A percentile compares a stretch with the other conserved stretches of the same genome.
Conservation (phyloP, 1,140 invertebrate species). For the Rhopalosiphum padi region DNA sequence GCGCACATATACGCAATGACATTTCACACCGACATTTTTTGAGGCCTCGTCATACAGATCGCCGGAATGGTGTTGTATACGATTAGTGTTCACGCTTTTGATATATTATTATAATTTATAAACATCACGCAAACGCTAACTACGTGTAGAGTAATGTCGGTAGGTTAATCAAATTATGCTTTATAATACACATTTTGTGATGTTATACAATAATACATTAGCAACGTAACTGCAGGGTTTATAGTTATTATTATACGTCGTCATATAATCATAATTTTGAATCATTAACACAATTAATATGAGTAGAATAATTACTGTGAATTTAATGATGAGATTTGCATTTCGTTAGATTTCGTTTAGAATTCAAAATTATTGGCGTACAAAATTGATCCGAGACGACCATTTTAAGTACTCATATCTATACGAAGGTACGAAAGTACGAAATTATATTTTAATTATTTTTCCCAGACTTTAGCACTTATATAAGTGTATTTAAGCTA, state of each 20-base stretch:
- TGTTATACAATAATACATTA: neutral
- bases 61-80: neutral
- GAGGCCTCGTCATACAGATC: neutral
- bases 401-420: neutral
- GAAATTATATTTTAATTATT: neutral
- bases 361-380: neutral
- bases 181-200: neutral
- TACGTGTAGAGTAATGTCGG: neutral
- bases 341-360: neutral
- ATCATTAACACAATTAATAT: neutral
- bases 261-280: neutral
- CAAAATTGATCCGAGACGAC: neutral
- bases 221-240: neutral
- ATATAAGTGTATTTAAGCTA: no score
- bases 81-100: neutral
- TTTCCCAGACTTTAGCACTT: neutral
- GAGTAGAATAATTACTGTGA: neutral
- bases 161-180: neutral
- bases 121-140: neutral
- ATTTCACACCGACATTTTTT: slow-evolving; percentile 8
- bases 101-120: slow-evolving; percentile 16
- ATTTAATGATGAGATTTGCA: neutral
- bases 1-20: neutral
- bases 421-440: neutral
- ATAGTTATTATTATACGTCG: neutral